Conservation (phyloP, 2,113 vertebrate genomes). For the Caranx ignobilis region DNA sequence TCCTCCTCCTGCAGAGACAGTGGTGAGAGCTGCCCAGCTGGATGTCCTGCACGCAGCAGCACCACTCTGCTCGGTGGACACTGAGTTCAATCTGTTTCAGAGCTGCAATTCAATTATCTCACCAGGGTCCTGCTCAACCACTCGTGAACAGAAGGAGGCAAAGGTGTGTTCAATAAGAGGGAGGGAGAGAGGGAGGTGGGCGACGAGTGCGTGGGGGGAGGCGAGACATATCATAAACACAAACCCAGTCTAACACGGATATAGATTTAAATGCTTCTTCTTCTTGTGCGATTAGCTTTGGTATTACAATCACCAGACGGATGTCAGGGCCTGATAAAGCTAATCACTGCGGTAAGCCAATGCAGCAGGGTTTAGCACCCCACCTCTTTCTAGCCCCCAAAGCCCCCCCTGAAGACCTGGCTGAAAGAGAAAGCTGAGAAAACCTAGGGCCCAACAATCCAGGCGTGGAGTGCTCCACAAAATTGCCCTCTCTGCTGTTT, state of each 20-base stretch:
- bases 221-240: slow-evolving; percentile 61
- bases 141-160: slow-evolving; percentile 69
- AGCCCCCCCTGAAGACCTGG: slow-evolving; percentile 44
- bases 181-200: slow-evolving; percentile 10
- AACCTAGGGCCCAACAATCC: slow-evolving; percentile 24
- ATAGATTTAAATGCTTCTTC: slow-evolving; percentile 71
- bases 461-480: not conserved
- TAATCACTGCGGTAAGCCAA: slow-evolving; percentile 77
- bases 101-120: slow-evolving; percentile 87
- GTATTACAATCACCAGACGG: slow-evolving; percentile 73
- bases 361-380: slow-evolving; percentile 68
- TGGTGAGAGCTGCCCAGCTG: slow-evolving; percentile 82
- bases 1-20: slow-evolving; percentile 47
- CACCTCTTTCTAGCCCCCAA: slow-evolving; percentile 10
- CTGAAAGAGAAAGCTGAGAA: slow-evolving; percentile 55
- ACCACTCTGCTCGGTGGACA: slow-evolving; percentile 77
- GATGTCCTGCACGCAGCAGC: slow-evolving; percentile 74
- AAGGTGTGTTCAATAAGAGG: slow-evolving; percentile 60
- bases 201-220: not conserved
- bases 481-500: not conserved
- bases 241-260: slow-evolving; percentile 61
- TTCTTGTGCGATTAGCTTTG: slow-evolving; percentile 70
- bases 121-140: slow-evolving; percentile 75
- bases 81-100: slow-evolving; percentile 87
- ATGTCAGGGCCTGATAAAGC: slow-evolving; percentile 80